Conservation (phyloP, 2,888 invertebrate genomes). For the Phymatocera aterrima region DNA sequence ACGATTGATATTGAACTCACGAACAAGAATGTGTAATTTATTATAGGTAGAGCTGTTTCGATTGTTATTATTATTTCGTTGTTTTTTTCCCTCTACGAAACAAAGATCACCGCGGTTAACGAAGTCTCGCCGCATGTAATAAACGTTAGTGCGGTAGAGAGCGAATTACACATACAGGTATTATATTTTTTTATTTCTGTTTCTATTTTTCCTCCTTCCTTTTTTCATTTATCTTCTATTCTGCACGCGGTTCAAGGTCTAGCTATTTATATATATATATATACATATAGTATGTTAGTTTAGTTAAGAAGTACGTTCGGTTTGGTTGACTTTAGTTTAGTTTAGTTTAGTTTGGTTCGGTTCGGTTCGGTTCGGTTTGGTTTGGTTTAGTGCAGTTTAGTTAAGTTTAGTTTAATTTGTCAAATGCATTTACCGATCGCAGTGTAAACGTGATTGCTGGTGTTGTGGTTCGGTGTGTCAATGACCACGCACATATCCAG, state of each 20-base stretch:
- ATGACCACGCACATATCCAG: conserved; percentile 63
- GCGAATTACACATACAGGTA: no score
- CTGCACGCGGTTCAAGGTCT: no score
- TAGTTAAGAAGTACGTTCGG: no score
- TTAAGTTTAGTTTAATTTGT: conserved; percentile 31
- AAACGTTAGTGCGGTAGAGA: no score
- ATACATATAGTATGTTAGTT: no score
- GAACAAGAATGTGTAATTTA: background rate
- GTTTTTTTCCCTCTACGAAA: background rate
- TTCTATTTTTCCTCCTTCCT: no score
- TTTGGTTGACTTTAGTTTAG: conserved; percentile 2
- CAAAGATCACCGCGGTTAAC: background rate
- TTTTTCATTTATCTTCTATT: no score
- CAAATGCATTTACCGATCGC: conserved; percentile 58
- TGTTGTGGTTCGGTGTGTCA: conserved; percentile 59
- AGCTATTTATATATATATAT: no score
- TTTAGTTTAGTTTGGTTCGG: background rate
- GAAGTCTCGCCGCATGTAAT: background rate
- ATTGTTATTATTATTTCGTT: background rate
- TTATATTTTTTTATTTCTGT: no score
- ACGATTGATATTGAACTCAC: background rate
- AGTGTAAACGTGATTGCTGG: conserved; percentile 62
- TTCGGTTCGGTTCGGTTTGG: background rate
- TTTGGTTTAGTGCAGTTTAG: background rate
- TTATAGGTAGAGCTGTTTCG: no score